Conservation (phyloP, 1,140 invertebrate species). For the Drosophila nigromelanica region DNA sequence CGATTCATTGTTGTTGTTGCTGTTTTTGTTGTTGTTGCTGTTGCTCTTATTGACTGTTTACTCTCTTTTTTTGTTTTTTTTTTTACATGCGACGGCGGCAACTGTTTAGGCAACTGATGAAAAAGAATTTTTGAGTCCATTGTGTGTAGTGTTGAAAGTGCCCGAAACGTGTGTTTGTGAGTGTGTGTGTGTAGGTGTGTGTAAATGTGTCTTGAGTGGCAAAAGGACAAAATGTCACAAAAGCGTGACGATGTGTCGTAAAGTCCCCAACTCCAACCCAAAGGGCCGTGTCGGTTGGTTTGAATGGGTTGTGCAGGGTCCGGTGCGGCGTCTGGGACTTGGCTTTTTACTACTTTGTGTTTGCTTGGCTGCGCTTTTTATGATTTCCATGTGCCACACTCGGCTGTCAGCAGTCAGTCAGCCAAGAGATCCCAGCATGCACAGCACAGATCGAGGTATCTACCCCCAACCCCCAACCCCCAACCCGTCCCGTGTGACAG, state of each 20-base stretch:
- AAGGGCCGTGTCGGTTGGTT: constrained; percentile 5
- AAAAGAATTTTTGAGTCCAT: constrained; percentile 80
- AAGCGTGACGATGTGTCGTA: constrained; percentile 83
- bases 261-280: constrained; percentile 68
- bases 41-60: constrained; percentile 28
- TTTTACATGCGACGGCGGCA: constrained; percentile 41
- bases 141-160: constrained; percentile 68
- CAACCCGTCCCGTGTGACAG: too few relatives aligned
- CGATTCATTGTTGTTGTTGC: constrained; percentile 43
- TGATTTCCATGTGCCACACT: constrained; percentile 56
- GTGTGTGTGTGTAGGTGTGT: constrained; percentile 6
- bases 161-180: constrained; percentile 50
- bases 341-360: constrained; percentile 54
- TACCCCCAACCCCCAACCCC: not conserved
- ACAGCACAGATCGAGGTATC: not conserved
- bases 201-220: constrained; percentile 54
- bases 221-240: constrained; percentile 83
- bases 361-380: constrained; percentile 45
- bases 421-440: constrained; percentile 20
- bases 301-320: constrained; percentile 18
- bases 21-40: constrained; percentile 12
- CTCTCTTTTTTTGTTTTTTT: constrained; percentile 27
- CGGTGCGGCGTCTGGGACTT: constrained; percentile 29
- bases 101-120: constrained; percentile 58
- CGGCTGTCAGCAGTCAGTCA: constrained; percentile 58